These are phyloP conservation scores for Cossypha heuglini DNA, from an alignment of 2,797 vertebrate genomes.

Conservation along the genomic window DNA sequence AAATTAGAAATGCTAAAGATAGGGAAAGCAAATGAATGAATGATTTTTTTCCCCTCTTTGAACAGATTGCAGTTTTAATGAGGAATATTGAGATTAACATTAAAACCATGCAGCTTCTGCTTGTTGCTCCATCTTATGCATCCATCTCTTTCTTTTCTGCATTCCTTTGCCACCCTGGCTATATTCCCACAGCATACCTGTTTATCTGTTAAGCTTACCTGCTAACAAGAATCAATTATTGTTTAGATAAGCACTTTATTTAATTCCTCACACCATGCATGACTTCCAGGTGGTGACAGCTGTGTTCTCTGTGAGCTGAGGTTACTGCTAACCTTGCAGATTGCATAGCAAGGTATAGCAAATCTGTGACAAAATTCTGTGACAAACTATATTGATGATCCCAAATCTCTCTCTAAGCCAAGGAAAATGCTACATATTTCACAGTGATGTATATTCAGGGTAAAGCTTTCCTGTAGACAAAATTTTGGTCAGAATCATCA, in stretches of 20 bases:
- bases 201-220: not conserved
- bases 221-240: not conserved
- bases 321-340: not conserved
- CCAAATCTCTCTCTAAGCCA: not conserved
- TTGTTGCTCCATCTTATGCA: not conserved
- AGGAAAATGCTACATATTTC: not conserved
- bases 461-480: not conserved
- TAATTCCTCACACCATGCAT: not conserved
- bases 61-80: slow-evolving; percentile 18
- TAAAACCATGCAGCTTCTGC: not conserved
- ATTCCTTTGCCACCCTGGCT: not conserved
- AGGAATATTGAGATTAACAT: not conserved
- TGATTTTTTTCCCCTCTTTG: not conserved
- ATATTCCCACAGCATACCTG: not conserved
- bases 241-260: not conserved
- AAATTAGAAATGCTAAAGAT: not conserved
- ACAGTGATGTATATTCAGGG: not conserved
- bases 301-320: not conserved
- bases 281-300: not conserved
- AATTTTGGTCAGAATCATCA: not conserved
- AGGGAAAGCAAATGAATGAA: not conserved
- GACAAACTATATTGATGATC: not conserved
- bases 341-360: not conserved
- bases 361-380: not conserved
- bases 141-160: not conserved